phyloP scores from a whole-genome alignment of 2,113 vertebrate species.

The Tylochromis polylepis region DNA sequence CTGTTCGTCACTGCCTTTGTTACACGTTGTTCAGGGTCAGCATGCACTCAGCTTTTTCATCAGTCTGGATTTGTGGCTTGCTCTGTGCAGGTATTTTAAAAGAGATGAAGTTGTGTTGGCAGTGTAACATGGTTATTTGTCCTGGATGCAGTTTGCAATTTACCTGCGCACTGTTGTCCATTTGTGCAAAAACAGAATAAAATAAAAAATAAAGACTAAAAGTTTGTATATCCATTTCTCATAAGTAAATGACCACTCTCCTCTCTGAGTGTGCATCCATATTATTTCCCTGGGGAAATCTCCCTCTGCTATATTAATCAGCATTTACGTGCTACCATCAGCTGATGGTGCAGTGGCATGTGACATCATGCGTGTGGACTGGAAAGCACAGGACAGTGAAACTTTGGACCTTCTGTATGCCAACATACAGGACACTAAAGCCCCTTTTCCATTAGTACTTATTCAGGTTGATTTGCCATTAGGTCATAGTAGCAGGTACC shows the following conservation, averaged over 20 bases:
- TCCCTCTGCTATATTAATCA: no score
- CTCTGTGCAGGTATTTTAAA: not conserved
- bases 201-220: no score
- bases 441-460: not conserved
- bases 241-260: no score
- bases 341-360: no score
- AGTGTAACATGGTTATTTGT: not conserved
- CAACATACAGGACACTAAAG: not conserved
- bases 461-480: not conserved
- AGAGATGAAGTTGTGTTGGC: not conserved
- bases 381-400: no score
- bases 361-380: no score
- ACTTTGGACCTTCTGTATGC: not conserved
- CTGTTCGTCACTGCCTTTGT: not conserved
- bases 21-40: not conserved
- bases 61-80: not conserved
- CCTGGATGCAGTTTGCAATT: not conserved
- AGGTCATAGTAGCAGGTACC: not conserved
- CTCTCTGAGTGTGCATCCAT: no score
- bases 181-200: no score
- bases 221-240: no score
- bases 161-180: no score
- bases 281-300: no score
- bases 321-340: no score
- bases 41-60: not conserved